Conservation (phyloP, 1,140 invertebrate genomes). For the Brachionus paranguensis region DNA sequence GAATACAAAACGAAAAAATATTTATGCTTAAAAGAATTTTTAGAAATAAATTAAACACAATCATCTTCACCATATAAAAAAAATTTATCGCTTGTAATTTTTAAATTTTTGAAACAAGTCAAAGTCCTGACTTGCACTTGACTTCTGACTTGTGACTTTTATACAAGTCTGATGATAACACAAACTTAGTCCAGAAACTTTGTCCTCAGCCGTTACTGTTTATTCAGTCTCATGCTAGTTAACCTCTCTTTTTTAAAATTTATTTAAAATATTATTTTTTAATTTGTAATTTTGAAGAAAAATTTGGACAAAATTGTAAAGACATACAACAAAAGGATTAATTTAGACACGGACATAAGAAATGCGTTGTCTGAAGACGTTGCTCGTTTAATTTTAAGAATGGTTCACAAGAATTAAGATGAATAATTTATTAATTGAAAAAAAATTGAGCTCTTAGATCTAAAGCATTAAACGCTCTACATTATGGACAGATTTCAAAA, state of each 20-base stretch:
- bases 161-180: too few relatives aligned
- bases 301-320: neutral
- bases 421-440: neutral
- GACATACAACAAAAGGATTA: neutral
- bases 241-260: neutral
- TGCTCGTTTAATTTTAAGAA: slow-evolving; percentile 11
- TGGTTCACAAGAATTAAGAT: slow-evolving; percentile 25
- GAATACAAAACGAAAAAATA: too few relatives aligned
- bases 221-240: neutral
- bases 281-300: neutral
- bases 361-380: neutral
- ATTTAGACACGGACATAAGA: neutral
- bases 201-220: too few relatives aligned
- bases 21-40: too few relatives aligned
- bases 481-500: neutral
- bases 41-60: too few relatives aligned
- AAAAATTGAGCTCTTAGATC: neutral
- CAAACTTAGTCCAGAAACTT: too few relatives aligned
- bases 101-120: too few relatives aligned
- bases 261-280: neutral
- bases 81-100: too few relatives aligned
- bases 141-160: too few relatives aligned
- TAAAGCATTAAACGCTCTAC: neutral
- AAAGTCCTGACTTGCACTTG: too few relatives aligned
- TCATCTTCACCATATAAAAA: too few relatives aligned